Conservation (phyloP, 2,113 vertebrate species). For the Pelmatolapia mariae region DNA sequence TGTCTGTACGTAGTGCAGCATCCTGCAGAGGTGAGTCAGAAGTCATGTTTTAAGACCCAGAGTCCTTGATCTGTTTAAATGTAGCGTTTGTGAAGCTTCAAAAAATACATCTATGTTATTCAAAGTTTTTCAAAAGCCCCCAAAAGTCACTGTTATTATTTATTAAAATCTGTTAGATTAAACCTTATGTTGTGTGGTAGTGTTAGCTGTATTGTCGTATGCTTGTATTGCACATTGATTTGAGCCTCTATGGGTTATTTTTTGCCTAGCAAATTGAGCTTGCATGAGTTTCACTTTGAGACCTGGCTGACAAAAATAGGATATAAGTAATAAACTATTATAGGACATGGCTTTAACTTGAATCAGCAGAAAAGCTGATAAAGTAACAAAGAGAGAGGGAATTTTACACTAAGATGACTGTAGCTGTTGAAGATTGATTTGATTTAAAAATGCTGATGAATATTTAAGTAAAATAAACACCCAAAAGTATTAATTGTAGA, state of each 20-base stretch:
- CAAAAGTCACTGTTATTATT: background rate
- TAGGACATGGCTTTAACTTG: background rate
- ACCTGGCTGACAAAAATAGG: background rate
- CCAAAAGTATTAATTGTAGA: background rate
- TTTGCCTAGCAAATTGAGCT: background rate
- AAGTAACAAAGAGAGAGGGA: background rate
- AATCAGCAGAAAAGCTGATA: background rate
- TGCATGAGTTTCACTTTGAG: background rate
- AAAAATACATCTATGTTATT: background rate
- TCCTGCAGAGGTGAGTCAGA: conserved; percentile 87
- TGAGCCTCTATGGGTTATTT: background rate
- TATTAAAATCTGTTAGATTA: background rate
- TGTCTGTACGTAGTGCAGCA: conserved; percentile 93
- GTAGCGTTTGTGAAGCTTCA: background rate
- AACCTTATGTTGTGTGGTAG: background rate
- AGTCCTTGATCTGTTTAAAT: background rate
- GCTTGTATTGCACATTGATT: background rate
- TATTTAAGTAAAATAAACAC: background rate
- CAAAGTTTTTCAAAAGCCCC: background rate
- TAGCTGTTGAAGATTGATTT: background rate
- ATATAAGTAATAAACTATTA: background rate
- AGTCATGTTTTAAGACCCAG: background rate
- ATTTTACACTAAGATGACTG: background rate
- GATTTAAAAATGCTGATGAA: background rate
- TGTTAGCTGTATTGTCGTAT: background rate